A percentile compares a stretch with the other conserved stretches of the same genome.
Conservation (phyloP, 2,888 invertebrate genomes). For the Dryobota labecula region DNA sequence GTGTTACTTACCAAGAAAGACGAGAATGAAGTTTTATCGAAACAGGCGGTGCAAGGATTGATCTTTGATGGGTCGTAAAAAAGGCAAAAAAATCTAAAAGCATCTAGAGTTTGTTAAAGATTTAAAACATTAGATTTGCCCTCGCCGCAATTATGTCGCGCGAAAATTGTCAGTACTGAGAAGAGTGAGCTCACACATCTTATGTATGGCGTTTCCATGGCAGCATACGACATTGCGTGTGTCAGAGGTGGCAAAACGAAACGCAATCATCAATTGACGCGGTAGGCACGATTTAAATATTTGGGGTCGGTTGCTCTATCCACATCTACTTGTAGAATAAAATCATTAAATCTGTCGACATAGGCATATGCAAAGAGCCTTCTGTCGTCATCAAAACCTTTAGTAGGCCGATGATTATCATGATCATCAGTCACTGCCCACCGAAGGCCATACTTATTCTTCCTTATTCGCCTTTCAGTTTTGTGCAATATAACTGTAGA, state of each 20-base stretch:
- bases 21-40: neutral
- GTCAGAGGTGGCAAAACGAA: too few relatives aligned
- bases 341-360: neutral
- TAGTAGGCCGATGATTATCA: too few relatives aligned
- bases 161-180: neutral
- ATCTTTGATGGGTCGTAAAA: neutral
- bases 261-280: neutral
- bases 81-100: neutral
- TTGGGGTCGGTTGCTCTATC: neutral
- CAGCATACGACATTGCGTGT: neutral
- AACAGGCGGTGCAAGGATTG: neutral
- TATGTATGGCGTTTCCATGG: neutral
- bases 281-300: neutral
- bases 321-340: neutral
- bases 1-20: slow-evolving; percentile 10
- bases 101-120: neutral
- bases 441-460: neutral
- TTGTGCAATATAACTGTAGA: neutral
- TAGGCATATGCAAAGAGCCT: neutral
- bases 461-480: neutral
- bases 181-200: neutral
- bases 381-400: neutral
- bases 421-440: neutral
- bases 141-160: neutral
- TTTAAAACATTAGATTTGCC: neutral